phyloP scores from a whole-genome alignment of 2,797 vertebrate genomes.

The Nannoperca australis region DNA sequence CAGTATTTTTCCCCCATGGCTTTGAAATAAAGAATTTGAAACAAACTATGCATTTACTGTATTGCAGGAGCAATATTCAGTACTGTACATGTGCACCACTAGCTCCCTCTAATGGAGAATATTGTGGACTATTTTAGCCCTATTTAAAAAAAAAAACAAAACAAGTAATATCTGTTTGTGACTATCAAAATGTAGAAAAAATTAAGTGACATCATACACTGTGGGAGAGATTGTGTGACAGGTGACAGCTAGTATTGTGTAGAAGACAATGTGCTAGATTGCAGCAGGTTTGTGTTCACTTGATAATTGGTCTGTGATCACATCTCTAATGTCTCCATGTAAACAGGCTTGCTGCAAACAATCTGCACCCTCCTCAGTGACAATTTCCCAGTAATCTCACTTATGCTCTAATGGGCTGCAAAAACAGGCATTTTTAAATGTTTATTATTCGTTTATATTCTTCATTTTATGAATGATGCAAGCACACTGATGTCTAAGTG shows the following conservation, averaged over 20 bases:
- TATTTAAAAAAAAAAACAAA: not conserved
- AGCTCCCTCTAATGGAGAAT: conserved; percentile 68
- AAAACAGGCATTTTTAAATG: conserved; percentile 7
- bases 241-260: not conserved
- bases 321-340: not conserved
- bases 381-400: not conserved
- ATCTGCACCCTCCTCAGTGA: not conserved
- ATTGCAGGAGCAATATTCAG: not conserved
- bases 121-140: not conserved
- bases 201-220: not conserved
- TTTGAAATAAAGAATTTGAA: not conserved
- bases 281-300: not conserved
- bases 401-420: not conserved
- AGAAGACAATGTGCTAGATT: not conserved
- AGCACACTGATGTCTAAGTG: not conserved
- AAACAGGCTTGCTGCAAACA: not conserved
- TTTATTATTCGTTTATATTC: not conserved
- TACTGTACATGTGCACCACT: conserved; percentile 16
- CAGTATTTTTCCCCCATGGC: not conserved
- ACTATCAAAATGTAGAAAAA: not conserved
- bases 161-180: not conserved
- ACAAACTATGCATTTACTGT: conserved; percentile 1
- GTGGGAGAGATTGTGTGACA: not conserved
- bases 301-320: conserved; percentile 4
- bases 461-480: conserved; percentile 8